A percentile compares a stretch with the other conserved stretches of the same genome.
These are phyloP conservation scores for Lagopus leucura DNA, from an alignment of 2,113 vertebrate genomes.

Conservation along the genomic window DNA sequence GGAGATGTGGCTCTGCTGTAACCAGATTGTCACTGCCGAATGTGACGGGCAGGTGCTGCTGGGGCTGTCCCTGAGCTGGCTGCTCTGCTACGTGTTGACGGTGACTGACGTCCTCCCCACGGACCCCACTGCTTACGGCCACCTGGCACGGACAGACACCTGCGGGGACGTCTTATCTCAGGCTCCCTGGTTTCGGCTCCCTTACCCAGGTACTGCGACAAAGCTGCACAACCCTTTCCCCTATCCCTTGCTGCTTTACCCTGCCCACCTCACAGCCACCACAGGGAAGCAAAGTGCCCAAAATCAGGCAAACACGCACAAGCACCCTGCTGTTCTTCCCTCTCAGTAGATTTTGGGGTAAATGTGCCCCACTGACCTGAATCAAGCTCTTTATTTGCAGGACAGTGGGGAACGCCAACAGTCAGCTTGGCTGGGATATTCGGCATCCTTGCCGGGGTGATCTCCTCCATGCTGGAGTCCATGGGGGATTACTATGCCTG, in stretches of 20 bases:
- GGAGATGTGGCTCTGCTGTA: rapidly evolving
- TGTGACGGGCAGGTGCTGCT: conserved; percentile 86
- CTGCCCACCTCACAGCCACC: rapidly evolving
- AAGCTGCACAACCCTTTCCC: neutral
- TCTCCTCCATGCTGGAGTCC: conserved; percentile 95
- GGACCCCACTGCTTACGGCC: conserved; percentile 81
- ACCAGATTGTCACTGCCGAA: neutral
- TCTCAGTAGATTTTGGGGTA: neutral
- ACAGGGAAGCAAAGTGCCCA: neutral
- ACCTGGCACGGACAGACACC: conserved; percentile 89
- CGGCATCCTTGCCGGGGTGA: conserved; percentile 91
- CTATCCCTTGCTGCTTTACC: neutral
- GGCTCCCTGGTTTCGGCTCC: conserved; percentile 92
- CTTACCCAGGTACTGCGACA: conserved; percentile 88
- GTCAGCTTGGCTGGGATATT: conserved; percentile 92
- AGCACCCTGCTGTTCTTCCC: neutral
- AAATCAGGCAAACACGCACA: neutral
- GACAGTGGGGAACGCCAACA: conserved; percentile 94
- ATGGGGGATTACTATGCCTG: conserved; percentile 96
- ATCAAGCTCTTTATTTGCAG: conserved; percentile 66
- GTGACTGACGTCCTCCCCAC: conserved; percentile 80
- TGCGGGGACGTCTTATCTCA: conserved; percentile 82
- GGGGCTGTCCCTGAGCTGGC: conserved; percentile 90
- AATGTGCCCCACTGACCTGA: neutral
- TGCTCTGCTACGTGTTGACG: conserved; percentile 88